Evolutionary conservation across 2,113 vertebrate species (phyloP).

Genomic region (Indri indri): DNA sequence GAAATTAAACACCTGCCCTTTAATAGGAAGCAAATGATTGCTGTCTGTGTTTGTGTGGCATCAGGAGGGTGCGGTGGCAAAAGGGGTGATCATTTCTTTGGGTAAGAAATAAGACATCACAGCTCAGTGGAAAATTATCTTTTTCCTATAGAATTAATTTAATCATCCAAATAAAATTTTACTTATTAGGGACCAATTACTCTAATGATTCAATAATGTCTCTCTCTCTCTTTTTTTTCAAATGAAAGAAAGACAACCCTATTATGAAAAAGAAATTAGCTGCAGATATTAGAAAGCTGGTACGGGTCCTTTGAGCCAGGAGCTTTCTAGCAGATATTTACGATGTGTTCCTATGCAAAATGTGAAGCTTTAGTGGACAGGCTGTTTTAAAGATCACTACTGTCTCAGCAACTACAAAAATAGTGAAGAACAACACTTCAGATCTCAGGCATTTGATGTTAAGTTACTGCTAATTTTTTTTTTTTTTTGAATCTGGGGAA

Average conservation of each 20-base stretch:
- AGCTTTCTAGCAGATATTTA: neutral
- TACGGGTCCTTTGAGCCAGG: neutral
- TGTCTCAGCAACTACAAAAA: neutral
- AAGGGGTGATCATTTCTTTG: neutral
- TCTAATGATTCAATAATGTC: slow-evolving; percentile 51
- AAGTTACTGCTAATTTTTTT: slow-evolving; percentile 45
- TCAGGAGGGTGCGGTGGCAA: neutral
- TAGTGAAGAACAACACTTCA: neutral
- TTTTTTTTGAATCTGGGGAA: neutral
- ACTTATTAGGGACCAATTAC: slow-evolving; percentile 55
- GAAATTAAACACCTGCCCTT: neutral
- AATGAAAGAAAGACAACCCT: slow-evolving; percentile 43
- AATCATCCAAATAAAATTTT: slow-evolving; percentile 57
- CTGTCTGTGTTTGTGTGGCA: neutral
- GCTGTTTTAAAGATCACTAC: neutral
- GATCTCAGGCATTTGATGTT: neutral
- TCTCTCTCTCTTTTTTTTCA: neutral
- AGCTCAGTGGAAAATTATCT: neutral
- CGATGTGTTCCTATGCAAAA: slow-evolving; percentile 21
- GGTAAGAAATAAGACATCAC: slow-evolving; percentile 36
- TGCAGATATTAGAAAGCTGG: neutral
- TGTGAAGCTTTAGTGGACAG: neutral
- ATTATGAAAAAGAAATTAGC: slow-evolving; percentile 40
- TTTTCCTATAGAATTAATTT: slow-evolving; percentile 40
- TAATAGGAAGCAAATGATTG: neutral